These are phyloP conservation scores for Phrixothrix hirtus DNA, from an alignment of 2,888 invertebrate species.

Conservation along the genomic window DNA sequence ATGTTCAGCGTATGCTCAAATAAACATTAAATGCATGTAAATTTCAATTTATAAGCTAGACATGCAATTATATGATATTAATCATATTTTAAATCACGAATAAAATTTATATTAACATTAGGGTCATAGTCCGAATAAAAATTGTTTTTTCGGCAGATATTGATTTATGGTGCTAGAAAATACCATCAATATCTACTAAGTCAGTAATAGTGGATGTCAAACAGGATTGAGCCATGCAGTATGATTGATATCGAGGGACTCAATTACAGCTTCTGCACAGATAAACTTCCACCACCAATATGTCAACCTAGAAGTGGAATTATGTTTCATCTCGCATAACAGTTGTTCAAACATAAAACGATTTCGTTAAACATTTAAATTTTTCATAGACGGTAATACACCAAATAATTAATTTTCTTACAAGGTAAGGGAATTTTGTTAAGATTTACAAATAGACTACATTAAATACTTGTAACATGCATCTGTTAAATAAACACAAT, in stretches of 20 bases:
- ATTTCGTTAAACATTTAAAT: too few species aligned
- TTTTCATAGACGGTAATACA: neutral
- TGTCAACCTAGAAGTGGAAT: conserved; percentile 10
- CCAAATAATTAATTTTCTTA: neutral
- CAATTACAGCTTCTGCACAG: conserved; percentile 16
- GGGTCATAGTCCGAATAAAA: conserved; percentile 13
- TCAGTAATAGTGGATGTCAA: conserved; percentile 29
- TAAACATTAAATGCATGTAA: too few species aligned
- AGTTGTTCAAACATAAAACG: too few species aligned
- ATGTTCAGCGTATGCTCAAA: too few species aligned
- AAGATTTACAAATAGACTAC: neutral
- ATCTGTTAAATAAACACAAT: too few species aligned
- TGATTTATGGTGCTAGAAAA: conserved; percentile 23
- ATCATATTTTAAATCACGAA: too few species aligned
- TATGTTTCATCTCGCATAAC: too few species aligned
- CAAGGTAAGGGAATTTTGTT: neutral
- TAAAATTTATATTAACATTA: conserved; percentile 11
- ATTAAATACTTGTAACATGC: too few species aligned
- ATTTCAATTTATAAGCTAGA: too few species aligned
- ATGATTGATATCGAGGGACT: conserved; percentile 28
- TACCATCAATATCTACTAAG: conserved; percentile 28
- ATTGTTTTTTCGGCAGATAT: conserved; percentile 8
- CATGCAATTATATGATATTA: too few species aligned
- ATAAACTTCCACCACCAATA: conserved; percentile 19
- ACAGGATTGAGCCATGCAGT: conserved; percentile 26